Percentiles rank a stretch among this genome's conserved stretches.
phyloP scores from a whole-genome alignment of 2,888 invertebrate genomes.

The Hofmannophila pseudospretella region DNA sequence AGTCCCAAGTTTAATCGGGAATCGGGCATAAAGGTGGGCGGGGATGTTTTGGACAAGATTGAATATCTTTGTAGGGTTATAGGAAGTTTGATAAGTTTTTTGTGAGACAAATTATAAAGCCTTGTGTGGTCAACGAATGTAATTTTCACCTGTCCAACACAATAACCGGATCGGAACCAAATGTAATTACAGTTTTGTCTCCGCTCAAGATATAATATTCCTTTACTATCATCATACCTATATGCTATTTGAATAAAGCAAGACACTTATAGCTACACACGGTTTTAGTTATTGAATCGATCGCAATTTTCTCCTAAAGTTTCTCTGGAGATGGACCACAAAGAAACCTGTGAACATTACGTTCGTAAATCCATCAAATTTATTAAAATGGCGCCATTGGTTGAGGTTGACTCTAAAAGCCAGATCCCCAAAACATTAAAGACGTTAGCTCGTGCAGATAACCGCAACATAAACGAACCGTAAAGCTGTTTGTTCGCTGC shows the following conservation, averaged over 20 bases:
- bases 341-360: not conserved
- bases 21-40: conserved; percentile 19
- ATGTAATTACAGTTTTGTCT: too few relatives aligned
- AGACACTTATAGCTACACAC: too few relatives aligned
- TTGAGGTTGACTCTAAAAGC: conserved; percentile 20
- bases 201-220: too few relatives aligned
- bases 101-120: not conserved
- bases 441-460: conserved; percentile 32
- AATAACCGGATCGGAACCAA: too few relatives aligned
- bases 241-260: too few relatives aligned
- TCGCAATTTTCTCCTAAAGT: too few relatives aligned
- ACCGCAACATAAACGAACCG: conserved; percentile 46
- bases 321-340: not conserved
- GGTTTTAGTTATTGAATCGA: too few relatives aligned
- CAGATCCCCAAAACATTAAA: conserved; percentile 28
- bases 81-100: conserved; percentile 10
- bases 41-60: conserved; percentile 21
- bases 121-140: conserved; percentile 1
- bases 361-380: conserved; percentile 14
- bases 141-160: not conserved
- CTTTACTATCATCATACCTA: too few relatives aligned
- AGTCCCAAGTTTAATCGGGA: conserved; percentile 35
- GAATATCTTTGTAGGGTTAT: conserved; percentile 17
- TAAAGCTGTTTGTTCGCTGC: conserved; percentile 45
- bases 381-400: conserved; percentile 28